Conservation (phyloP, 2,797 vertebrate species). For the Falco peregrinus region DNA sequence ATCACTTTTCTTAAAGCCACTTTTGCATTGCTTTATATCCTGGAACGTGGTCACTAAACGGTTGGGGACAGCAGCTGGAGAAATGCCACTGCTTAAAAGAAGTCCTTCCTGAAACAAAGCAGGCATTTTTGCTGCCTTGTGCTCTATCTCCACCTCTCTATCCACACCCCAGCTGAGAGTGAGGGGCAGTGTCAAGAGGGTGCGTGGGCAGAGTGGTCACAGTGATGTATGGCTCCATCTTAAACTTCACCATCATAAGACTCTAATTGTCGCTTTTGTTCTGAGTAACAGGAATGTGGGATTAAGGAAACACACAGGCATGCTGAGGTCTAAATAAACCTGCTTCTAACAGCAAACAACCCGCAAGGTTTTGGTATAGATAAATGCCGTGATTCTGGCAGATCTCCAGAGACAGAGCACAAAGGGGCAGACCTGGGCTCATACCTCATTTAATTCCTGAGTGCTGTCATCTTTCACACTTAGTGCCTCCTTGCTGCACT, state of each 20-base stretch:
- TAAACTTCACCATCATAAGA: not conserved
- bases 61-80: not conserved
- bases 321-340: not conserved
- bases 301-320: not conserved
- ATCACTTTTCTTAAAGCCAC: not conserved
- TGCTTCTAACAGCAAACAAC: not conserved
- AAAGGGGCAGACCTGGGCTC: not conserved
- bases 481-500: not conserved
- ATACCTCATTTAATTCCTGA: not conserved
- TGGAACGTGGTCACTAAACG: not conserved
- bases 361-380: not conserved
- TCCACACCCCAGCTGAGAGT: not conserved
- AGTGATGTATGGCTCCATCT: not conserved
- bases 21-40: not conserved
- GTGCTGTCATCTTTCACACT: not conserved
- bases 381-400: not conserved
- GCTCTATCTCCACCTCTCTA: not conserved
- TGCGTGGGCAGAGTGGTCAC: not conserved
- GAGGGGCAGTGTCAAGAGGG: not conserved
- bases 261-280: not conserved
- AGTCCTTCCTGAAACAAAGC: not conserved
- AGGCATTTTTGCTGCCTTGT: not conserved
- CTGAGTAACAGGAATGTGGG: not conserved
- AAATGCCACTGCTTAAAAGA: not conserved
- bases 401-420: not conserved